These are phyloP conservation scores for Solen grandis DNA, from an alignment of 1,140 invertebrate genomes.

Conservation along the genomic window DNA sequence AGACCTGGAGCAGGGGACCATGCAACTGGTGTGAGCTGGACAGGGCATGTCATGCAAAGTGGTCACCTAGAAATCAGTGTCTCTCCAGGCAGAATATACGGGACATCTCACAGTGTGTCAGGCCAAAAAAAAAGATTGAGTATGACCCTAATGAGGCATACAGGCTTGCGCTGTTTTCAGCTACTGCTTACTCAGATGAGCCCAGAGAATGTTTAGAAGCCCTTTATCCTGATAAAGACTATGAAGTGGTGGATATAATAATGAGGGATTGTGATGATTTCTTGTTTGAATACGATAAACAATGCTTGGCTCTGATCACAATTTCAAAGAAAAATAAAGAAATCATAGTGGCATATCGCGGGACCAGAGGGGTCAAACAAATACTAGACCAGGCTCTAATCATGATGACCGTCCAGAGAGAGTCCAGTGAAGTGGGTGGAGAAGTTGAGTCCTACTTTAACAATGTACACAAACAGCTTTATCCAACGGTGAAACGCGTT, in stretches of 20 bases:
- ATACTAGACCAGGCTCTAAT: constrained; percentile 37
- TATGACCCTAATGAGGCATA: constrained; percentile 29
- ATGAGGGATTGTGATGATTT: constrained; percentile 39
- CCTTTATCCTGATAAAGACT: constrained; percentile 36
- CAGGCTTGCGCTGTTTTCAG: constrained; percentile 40
- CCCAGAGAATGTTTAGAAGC: constrained; percentile 14
- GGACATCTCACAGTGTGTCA: background rate
- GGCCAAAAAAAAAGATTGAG: background rate
- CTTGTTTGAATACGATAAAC: constrained; percentile 47
- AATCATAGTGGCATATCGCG: constrained; percentile 42
- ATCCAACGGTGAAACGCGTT: background rate
- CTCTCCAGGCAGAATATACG: background rate
- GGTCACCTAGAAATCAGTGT: constrained; percentile 44
- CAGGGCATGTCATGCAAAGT: constrained; percentile 37
- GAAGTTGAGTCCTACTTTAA: constrained; percentile 44
- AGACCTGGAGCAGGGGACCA: constrained; percentile 5
- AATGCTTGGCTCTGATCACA: constrained; percentile 22
- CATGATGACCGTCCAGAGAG: background rate
- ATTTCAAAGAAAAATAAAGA: constrained; percentile 33
- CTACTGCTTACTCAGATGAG: constrained; percentile 35
- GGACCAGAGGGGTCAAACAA: constrained; percentile 36
- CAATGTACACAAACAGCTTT: constrained; percentile 36
- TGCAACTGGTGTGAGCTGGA: constrained; percentile 38
- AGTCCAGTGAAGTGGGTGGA: constrained; percentile 19
- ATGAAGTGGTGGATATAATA: background rate